Percentiles rank a stretch among this genome's conserved stretches.
phyloP scores from a whole-genome alignment of 2,888 invertebrate species.

The Trissonchulus sp. region DNA sequence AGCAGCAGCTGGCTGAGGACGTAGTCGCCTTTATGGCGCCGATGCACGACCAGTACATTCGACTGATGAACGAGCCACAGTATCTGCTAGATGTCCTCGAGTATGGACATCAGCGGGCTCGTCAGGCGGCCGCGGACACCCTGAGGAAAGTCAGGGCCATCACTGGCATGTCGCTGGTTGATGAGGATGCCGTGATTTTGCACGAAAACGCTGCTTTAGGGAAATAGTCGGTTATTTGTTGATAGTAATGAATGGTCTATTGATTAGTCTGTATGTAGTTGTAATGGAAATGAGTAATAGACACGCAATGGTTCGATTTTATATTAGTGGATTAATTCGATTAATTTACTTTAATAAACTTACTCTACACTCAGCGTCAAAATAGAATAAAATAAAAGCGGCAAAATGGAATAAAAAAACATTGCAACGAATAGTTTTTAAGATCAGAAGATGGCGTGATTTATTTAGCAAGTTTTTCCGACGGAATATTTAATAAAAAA shows the following conservation, averaged over 20 bases:
- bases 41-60: neutral
- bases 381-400: too few relatives aligned
- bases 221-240: neutral
- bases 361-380: too few relatives aligned
- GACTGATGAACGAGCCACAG: neutral
- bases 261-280: neutral
- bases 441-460: too few relatives aligned
- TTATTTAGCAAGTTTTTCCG: too few relatives aligned
- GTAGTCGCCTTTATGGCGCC: neutral
- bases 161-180: neutral
- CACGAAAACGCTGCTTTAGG: neutral
- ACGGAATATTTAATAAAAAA: too few relatives aligned
- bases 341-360: too few relatives aligned
- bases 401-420: too few relatives aligned
- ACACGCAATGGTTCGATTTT: too few relatives aligned
- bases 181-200: neutral
- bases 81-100: neutral
- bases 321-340: too few relatives aligned
- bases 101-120: constrained; percentile 13
- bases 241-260: neutral
- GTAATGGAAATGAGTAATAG: too few relatives aligned
- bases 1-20: constrained; percentile 51
- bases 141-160: constrained; percentile 23
- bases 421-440: too few relatives aligned
- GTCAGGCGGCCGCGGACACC: constrained; percentile 5